phyloP scores from a whole-genome alignment of 2,113 vertebrate species.

The Orthonyx spaldingii region DNA sequence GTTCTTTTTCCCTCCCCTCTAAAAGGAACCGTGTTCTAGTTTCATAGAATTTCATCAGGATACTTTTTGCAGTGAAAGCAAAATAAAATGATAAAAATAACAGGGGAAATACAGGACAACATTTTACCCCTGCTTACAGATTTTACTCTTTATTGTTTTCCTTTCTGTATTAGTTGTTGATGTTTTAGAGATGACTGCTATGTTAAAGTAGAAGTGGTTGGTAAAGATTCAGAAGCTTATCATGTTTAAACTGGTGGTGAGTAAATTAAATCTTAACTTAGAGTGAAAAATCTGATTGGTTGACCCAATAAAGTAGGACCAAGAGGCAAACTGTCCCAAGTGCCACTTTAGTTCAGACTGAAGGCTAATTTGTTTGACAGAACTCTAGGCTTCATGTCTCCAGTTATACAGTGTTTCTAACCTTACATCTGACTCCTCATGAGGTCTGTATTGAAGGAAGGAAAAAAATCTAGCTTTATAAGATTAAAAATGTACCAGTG shows the following conservation, averaged over 20 bases:
- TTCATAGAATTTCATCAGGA: not conserved
- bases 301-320: constrained; percentile 25
- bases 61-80: not conserved
- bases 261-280: constrained; percentile 13
- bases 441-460: not conserved
- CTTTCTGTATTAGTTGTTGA: not conserved
- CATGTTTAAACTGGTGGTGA: not conserved
- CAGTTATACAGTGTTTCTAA: not conserved
- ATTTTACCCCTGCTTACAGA: not conserved
- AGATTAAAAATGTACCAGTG: not conserved
- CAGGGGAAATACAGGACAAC: not conserved
- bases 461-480: not conserved
- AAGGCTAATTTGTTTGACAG: constrained; percentile 67
- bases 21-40: not conserved
- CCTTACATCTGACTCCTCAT: not conserved
- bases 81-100: not conserved
- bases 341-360: constrained; percentile 60
- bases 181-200: not conserved
- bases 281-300: constrained; percentile 34
- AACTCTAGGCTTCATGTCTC: constrained; percentile 23
- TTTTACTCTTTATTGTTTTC: not conserved
- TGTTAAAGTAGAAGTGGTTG: not conserved
- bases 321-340: constrained; percentile 54
- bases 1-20: not conserved
- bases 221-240: not conserved